These are phyloP conservation scores for Bombus confusus DNA, from an alignment of 1,140 invertebrate genomes.

Conservation along the genomic window DNA sequence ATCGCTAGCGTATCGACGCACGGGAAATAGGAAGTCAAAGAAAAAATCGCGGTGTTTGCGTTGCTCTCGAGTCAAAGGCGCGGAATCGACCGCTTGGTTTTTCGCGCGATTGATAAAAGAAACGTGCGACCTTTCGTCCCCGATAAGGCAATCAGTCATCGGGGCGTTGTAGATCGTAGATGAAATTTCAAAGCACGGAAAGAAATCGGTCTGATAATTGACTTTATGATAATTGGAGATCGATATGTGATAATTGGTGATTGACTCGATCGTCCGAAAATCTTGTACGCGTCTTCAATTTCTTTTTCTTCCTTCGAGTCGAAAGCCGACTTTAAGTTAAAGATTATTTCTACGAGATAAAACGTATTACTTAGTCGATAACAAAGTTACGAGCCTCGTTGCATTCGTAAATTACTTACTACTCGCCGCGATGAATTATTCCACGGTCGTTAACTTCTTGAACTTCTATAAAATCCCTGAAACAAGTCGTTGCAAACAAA, in stretches of 20 bases:
- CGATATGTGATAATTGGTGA: rapidly evolving
- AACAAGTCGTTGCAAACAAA: not conserved
- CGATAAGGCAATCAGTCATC: conserved; percentile 14
- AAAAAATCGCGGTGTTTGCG: conserved; percentile 7
- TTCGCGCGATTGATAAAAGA: not conserved
- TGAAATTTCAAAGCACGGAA: not conserved
- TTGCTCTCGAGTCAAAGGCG: not conserved
- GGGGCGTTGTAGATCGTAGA: not conserved
- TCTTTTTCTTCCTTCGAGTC: not conserved
- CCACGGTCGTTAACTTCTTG: not conserved
- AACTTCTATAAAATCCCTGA: not conserved
- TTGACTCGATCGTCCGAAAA: not conserved
- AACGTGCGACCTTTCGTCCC: not conserved
- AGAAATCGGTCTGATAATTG: no score
- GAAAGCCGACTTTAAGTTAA: not conserved
- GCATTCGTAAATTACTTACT: not conserved
- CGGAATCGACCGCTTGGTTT: not conserved
- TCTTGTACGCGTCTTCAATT: not conserved
- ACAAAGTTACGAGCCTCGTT: not conserved
- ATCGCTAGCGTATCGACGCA: not conserved
- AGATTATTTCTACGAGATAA: not conserved
- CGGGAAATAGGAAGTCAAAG: not conserved
- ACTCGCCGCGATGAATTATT: not conserved
- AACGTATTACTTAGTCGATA: no score
- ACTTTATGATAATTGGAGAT: not conserved